Base-by-base conservation (phyloP, 2,888 invertebrate species). In the Drosophila diplacantha region DNA sequence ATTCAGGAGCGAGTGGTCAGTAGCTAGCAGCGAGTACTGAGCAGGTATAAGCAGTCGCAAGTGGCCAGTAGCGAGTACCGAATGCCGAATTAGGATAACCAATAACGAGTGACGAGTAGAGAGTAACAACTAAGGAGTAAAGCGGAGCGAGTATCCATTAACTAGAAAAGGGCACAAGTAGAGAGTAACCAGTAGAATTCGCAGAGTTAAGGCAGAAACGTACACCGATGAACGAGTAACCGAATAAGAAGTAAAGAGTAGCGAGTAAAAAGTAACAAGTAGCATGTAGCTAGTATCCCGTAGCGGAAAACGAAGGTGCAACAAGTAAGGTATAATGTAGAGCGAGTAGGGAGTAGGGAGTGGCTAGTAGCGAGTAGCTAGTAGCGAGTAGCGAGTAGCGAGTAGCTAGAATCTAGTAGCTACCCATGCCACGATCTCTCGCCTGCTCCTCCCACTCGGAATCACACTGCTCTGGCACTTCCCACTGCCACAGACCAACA, bases 361-460 rank as follows among this genome's bases (percentile, higher is more conserved):
- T n/a, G 5, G 3, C 12, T 3, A 41, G 9, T n/a, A n/a, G 4
- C 38, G 5, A 12, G 18, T 3, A 35, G 2, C 16, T 9, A 37
- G 37, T 26, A 16, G 9, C 16, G 11, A 16, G 26, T 12, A 12
- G 1, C 7, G 0, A 22, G 14, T n/a, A 9, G 3, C 12, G 5
- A 41, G 9, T n/a, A n/a, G 4, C 38, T 11, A 12, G 18, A 7
- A 35, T 4, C 16, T 9, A 37, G 37, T 18, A 18, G 37, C 41
- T 41, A 3, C 2, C 29, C 26, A 22, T 24, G 59, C 72, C 74
- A 72, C 72, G 69, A 74, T 64, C 29, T 18, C 14, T 31, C 18
- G 18, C 14, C 29, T 31, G 14, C 44, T 44, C 29, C 29, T 44
- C 44, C 54, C 24, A 35, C 62, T 47, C 39, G 22, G 16, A 26